Base-by-base conservation (phyloP, 2,113 vertebrate species). In the Poecilia latipinna region DNA sequence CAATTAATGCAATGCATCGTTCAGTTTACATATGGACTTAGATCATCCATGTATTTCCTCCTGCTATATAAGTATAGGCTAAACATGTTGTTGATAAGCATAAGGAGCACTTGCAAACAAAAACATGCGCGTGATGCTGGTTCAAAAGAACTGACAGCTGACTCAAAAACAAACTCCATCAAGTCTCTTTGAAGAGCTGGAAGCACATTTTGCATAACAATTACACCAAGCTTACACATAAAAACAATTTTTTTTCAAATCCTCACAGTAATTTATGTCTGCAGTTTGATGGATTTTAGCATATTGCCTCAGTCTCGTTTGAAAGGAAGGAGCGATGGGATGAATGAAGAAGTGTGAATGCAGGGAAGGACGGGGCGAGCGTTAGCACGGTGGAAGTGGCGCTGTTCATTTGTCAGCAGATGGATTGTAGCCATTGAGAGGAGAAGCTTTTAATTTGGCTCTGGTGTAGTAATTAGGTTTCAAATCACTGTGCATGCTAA, bases 371-470 rank as follows among this genome's bases (percentile, higher is more conserved):
- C 72, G 80, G 77, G 51, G 80, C 19, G 8, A 72, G 68, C 65
- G 28, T 77, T 83, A 87, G 84, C 84, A 82, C 82, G 75, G 81
- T 79, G 79, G 70, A 82, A 83, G 85, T 28, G 74, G 82, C 19
- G 48, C 83, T 83, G 88, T 83, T 93, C 91, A 89, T 91, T 90
- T 92, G 90, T 91, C 85, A 84, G 78, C 86, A 90, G 89, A 93
- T 87, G 84, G 90, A 92, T 90, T 82, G 88, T 87, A 79, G 82
- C 88, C 85, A 92, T 88, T 90, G 89, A 90, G 89, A 90, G 91
- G 84, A 88, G 91, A 93, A 91, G 90, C 93, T 93, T 93, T 94
- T 94, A 88, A 94, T 93, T 94, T 93, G 89, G 71, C 85, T 85
- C 89, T 90, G 87, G 90, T 90, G 89, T 90, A 85, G 92, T 93